Percentiles rank a stretch among this genome's conserved stretches.
These are phyloP conservation scores for Isaurus tuberculatus DNA, from an alignment of 92 coral and sea anemone species.

Conservation along the genomic window DNA sequence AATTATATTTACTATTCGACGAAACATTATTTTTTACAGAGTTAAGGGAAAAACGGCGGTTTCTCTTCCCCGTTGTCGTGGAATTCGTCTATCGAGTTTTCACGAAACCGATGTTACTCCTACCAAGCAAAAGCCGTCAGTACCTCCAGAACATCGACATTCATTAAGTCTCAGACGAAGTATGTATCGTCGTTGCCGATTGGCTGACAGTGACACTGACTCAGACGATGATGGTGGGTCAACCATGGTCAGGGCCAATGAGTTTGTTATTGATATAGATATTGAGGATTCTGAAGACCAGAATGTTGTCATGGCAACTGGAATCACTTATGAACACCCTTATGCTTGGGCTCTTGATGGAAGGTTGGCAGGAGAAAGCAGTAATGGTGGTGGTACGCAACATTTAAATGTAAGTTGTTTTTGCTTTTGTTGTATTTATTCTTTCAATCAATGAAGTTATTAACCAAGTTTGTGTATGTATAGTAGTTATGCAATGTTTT, in stretches of 20 bases:
- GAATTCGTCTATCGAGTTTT: slow-evolving; percentile 79
- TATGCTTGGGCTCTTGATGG: slow-evolving; percentile 94
- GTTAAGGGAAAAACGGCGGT: not conserved
- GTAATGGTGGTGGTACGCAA: slow-evolving; percentile 18
- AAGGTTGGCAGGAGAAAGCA: slow-evolving; percentile 63
- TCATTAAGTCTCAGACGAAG: slow-evolving; percentile 34
- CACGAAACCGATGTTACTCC: slow-evolving; percentile 51
- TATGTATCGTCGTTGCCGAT: slow-evolving; percentile 38
- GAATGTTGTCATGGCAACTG: slow-evolving; percentile 84
- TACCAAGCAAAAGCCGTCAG: slow-evolving; percentile 43
- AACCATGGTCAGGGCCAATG: slow-evolving; percentile 38
- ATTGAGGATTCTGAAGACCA: slow-evolving; percentile 76
- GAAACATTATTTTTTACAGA: not conserved
- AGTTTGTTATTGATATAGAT: slow-evolving; percentile 77
- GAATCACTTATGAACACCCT: slow-evolving; percentile 87
- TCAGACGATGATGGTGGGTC: slow-evolving; percentile 36
- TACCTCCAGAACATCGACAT: slow-evolving; percentile 33
- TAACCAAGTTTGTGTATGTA: no score
- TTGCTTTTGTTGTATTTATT: not conserved
- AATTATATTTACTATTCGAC: not conserved
- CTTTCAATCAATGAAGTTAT: not conserved
- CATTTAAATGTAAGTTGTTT: slow-evolving; percentile 56
- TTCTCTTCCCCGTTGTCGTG: slow-evolving; percentile 58
- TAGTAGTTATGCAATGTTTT: no score
- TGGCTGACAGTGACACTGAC: slow-evolving; percentile 77